phyloP scores from a whole-genome alignment of 2,888 invertebrate genomes.

The Drosophila nr. fundita region DNA sequence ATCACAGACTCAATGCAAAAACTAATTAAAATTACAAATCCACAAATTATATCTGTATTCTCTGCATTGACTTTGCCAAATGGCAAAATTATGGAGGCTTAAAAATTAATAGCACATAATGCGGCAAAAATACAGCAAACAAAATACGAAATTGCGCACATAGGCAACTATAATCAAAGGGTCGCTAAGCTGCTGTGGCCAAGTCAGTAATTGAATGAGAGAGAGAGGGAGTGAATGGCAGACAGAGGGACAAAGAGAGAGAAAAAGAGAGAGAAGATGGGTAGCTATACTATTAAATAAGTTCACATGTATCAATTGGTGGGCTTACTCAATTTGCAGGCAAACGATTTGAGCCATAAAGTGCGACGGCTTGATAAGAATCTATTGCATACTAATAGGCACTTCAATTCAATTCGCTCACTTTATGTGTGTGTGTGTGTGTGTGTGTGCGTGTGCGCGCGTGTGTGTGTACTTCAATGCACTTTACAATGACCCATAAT shows the following conservation, averaged over 20 bases:
- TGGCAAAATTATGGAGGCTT: conserved; percentile 59
- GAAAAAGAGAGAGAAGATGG: background rate
- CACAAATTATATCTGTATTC: conserved; percentile 50
- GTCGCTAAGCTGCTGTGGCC: conserved; percentile 7
- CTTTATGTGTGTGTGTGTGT: conserved; percentile 33
- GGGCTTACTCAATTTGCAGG: conserved; percentile 59
- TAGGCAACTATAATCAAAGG: conserved; percentile 21
- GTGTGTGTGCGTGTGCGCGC: conserved; percentile 3
- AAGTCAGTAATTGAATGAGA: conserved; percentile 11
- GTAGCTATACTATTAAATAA: conserved; percentile 42
- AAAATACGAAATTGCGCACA: conserved; percentile 32
- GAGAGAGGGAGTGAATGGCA: background rate
- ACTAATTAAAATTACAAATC: conserved; percentile 67
- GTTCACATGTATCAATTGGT: conserved; percentile 58
- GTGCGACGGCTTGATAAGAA: conserved; percentile 70
- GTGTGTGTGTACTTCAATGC: conserved; percentile 41
- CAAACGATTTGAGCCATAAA: conserved; percentile 64
- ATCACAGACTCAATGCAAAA: conserved; percentile 46
- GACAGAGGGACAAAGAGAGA: background rate
- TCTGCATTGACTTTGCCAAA: conserved; percentile 56
- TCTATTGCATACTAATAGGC: conserved; percentile 76
- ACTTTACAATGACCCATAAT: conserved; percentile 74
- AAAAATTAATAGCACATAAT: conserved; percentile 63
- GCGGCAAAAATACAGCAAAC: conserved; percentile 49
- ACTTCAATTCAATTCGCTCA: conserved; percentile 72